Base-by-base conservation (phyloP, 2,113 vertebrate genomes). In the Zingel zingel region DNA sequence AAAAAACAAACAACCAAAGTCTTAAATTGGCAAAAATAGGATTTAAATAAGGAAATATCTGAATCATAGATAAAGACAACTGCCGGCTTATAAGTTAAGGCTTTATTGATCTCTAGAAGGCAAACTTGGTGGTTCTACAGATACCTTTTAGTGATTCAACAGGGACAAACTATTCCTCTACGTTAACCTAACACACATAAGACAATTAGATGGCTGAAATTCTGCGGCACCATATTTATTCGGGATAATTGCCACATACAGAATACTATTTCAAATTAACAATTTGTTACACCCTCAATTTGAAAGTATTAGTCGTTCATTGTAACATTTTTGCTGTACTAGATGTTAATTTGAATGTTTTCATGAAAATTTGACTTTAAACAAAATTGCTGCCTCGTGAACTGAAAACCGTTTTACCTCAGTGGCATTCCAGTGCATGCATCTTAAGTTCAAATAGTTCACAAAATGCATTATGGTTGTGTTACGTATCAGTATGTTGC, bases 381-480 rank as follows among this genome's bases (percentile, higher is more conserved):
- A 65, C 64, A 75, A 18, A 9, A 14, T 3, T 6, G 18, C 30
- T 62, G 64, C 75, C 51, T 81, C 33, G 33, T 65, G n/a, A 74
- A 56, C 16, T 21, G 45, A 21, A 75, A 77, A 43, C 53, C 14
- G 51, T 71, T 81, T 65, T 51, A 77, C 79, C 73, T 88, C 81
- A 51, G 50, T 66, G 74, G 61, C 50, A 43, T 80, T 54, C 13
- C 45, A 73, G 56, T 12, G 81, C 85, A 90, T 83, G 86, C 73
- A 75, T 33, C 51, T 76, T 58, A 0, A 72, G n/a, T 77, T 79
- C 25, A 63, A 74, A 58, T 48, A 23, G 54, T 62, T 39, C 27
- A 63, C 65, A 79, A 30, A 77, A 72, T 76, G 75, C 57, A 76
- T 75, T 19, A 3, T 39, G 59, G 27, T 80, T 1, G 2, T 71